These are phyloP conservation scores for Smutsia gigantea DNA, from an alignment of 2,797 vertebrate species.

Conservation along the genomic window DNA sequence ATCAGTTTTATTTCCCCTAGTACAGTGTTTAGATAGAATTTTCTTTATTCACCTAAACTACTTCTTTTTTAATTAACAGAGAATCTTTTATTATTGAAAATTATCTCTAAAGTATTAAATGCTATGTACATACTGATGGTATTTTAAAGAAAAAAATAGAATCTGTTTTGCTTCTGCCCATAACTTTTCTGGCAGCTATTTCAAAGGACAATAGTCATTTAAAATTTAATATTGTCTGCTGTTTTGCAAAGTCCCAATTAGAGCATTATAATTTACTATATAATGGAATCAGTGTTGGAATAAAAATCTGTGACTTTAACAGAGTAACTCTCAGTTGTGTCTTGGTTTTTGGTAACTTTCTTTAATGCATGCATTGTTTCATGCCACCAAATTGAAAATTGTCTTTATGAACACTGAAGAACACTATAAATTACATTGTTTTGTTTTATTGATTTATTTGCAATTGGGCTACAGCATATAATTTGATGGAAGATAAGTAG, in stretches of 20 bases:
- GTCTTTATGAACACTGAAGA: constrained; percentile 34
- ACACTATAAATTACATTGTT: background rate
- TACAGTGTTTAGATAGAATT: constrained; percentile 56
- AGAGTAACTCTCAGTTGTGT: constrained; percentile 50
- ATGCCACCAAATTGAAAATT: constrained; percentile 64
- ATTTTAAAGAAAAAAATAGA: constrained; percentile 52
- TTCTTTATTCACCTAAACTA: constrained; percentile 2
- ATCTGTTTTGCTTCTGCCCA: constrained; percentile 62
- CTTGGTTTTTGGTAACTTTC: constrained; percentile 55
- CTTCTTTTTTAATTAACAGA: constrained; percentile 68
- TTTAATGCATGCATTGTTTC: constrained; percentile 58
- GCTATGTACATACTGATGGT: background rate
- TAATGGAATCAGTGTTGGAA: constrained; percentile 57
- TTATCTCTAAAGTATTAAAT: constrained; percentile 63
- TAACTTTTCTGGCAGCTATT: constrained; percentile 71
- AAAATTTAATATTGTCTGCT: constrained; percentile 69
- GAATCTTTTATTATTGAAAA: constrained; percentile 62
- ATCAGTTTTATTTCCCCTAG: constrained; percentile 63
- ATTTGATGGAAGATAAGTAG: constrained; percentile 30
- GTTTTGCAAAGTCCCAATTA: constrained; percentile 71
- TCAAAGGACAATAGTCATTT: constrained; percentile 59
- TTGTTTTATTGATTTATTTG: constrained; percentile 46
- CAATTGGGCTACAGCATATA: background rate
- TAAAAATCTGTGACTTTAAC: constrained; percentile 47
- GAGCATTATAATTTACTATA: constrained; percentile 57